Percentiles rank a stretch among this genome's conserved stretches.
Evolutionary conservation across 2,113 vertebrate species (phyloP).

Genomic region (Neofelis nebulosa): DNA sequence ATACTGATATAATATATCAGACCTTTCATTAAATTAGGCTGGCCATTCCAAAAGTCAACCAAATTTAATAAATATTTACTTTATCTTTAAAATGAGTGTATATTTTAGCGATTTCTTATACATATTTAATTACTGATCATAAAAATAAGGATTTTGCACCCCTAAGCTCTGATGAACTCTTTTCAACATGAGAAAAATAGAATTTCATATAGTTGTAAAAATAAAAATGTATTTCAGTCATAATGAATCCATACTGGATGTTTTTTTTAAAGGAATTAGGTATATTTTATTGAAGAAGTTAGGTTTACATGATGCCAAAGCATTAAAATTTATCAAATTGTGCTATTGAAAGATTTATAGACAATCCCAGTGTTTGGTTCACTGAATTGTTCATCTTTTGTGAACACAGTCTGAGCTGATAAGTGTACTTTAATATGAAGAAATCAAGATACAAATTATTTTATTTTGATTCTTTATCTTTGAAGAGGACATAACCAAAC

Average conservation of each 20-base stretch:
- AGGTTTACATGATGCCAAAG: background rate
- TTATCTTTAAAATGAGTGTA: slow-evolving; percentile 17
- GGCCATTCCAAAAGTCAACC: background rate
- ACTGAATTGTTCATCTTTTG: background rate
- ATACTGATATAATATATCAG: background rate
- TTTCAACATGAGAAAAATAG: background rate
- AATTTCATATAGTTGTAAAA: background rate
- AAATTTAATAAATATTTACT: slow-evolving; percentile 20
- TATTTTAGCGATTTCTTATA: slow-evolving; percentile 1
- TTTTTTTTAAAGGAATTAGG: background rate
- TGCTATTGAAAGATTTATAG: background rate
- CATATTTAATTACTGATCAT: slow-evolving; percentile 4
- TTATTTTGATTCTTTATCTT: background rate
- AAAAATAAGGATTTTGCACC: background rate
- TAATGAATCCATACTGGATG: background rate
- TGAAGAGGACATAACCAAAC: background rate
- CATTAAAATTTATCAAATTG: background rate
- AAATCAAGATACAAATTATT: background rate
- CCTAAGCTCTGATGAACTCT: background rate
- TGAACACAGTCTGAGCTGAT: background rate
- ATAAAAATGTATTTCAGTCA: slow-evolving; percentile 34
- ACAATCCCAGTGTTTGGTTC: background rate
- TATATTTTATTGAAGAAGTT: background rate
- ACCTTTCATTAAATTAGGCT: slow-evolving; percentile 20
- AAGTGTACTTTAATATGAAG: background rate